Evolutionary conservation across 35 echinoderm and acorn worm genomes (phyloP).

Genomic region (Diadema setosum): DNA sequence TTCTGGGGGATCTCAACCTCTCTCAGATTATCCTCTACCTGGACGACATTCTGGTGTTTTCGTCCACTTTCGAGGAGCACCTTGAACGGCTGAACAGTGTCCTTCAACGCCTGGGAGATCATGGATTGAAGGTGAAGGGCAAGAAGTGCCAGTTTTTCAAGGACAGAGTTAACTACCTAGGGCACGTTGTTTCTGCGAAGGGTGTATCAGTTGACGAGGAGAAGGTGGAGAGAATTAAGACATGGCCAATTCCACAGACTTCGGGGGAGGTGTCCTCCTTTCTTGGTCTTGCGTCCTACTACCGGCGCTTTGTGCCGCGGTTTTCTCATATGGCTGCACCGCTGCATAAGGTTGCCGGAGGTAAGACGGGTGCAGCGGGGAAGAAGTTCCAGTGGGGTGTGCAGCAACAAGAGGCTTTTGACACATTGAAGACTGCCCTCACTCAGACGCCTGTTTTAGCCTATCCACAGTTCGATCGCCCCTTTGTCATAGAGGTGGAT

Average conservation of each 20-base stretch:
- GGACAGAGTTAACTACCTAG: conserved; percentile 1
- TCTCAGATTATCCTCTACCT: conserved; percentile 23
- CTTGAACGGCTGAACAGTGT: conserved; percentile 36
- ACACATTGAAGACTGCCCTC: neutral
- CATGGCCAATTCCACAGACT: conserved; percentile 13
- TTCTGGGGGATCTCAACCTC: conserved; percentile 59
- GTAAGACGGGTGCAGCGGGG: neutral
- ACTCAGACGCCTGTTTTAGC: neutral
- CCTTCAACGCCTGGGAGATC: neutral
- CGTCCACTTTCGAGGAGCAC: conserved; percentile 36
- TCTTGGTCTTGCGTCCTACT: conserved; percentile 55
- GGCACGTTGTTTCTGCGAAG: conserved; percentile 5
- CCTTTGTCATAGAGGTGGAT: conserved; percentile 22
- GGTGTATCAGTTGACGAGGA: conserved; percentile 21
- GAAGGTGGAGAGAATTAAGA: conserved; percentile 8
- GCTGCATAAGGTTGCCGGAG: neutral
- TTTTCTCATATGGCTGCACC: neutral
- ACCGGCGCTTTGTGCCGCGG: conserved; percentile 11
- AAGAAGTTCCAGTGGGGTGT: neutral
- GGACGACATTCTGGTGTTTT: conserved; percentile 62
- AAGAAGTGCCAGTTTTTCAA: conserved; percentile 7
- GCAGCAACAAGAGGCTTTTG: conserved; percentile 9
- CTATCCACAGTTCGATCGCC: neutral
- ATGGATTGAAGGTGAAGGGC: conserved; percentile 37
- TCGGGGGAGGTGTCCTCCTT: neutral